These are phyloP conservation scores for Caerostris darwini DNA, from an alignment of 1,140 invertebrate species.

Conservation along the genomic window DNA sequence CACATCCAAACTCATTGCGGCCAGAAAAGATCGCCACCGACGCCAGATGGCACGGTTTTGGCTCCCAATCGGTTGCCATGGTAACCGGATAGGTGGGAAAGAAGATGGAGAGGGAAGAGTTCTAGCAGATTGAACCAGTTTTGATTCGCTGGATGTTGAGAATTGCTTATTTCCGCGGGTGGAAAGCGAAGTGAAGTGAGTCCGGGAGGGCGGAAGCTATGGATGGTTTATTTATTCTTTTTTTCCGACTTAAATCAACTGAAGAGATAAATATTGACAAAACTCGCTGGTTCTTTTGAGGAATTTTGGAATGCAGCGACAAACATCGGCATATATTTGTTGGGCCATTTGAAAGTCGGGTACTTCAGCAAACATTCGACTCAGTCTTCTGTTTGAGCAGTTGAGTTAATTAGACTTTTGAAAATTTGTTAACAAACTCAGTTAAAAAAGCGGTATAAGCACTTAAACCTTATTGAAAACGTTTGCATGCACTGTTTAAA, in stretches of 20 bases:
- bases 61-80: background rate
- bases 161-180: constrained; percentile 41
- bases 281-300: background rate
- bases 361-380: background rate
- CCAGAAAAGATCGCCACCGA: background rate
- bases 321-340: background rate
- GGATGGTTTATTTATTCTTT: background rate
- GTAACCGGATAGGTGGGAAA: background rate
- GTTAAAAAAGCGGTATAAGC: background rate
- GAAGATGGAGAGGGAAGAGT: background rate
- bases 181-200: background rate
- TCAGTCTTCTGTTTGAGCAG: background rate
- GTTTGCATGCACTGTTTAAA: too few relatives aligned
- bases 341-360: background rate
- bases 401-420: background rate
- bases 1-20: background rate
- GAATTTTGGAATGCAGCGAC: background rate
- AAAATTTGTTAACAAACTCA: background rate
- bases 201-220: background rate
- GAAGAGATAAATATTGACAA: constrained; percentile 7
- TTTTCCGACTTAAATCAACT: background rate
- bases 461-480: background rate
- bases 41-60: constrained; percentile 44
- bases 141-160: constrained; percentile 47
- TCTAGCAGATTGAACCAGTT: constrained; percentile 55